A percentile compares a stretch with the other conserved stretches of the same genome.
phyloP scores from a whole-genome alignment of 2,113 vertebrate genomes.

The Benitochromis conjunctus region DNA sequence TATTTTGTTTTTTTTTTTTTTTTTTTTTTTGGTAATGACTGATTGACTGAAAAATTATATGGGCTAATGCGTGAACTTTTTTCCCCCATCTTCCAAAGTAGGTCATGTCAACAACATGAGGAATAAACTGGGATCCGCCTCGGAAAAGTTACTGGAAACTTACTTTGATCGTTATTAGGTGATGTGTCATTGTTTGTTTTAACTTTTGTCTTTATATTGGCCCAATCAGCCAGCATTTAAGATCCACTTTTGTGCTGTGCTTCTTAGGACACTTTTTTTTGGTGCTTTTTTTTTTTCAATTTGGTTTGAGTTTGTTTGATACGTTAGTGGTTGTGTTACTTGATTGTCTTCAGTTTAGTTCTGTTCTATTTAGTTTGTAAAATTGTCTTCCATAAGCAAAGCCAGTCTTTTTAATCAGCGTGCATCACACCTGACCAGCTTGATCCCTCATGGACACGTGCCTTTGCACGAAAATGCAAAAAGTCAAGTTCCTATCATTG shows the following conservation, averaged over 20 bases:
- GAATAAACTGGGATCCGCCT: neutral
- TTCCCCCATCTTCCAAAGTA: neutral
- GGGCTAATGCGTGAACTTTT: neutral
- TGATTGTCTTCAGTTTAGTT: neutral
- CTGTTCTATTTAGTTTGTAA: no score
- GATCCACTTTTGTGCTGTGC: neutral
- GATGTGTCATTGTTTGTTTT: neutral
- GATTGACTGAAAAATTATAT: neutral
- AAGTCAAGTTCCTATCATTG: neutral
- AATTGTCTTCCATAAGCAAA: neutral
- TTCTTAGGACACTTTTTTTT: neutral
- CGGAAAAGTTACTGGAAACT: neutral
- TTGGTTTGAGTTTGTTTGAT: no score
- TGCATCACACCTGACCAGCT: neutral
- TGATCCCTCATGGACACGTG: neutral
- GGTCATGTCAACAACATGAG: neutral
- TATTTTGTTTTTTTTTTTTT: no score
- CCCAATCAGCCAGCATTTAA: neutral
- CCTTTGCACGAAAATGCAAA: neutral
- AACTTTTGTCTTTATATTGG: neutral
- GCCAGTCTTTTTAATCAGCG: neutral
- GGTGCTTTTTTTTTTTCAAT: no score
- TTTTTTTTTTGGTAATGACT: neutral
- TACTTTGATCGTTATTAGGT: neutral
- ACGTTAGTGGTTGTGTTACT: neutral